A percentile compares a stretch with the other conserved stretches of the same genome.
phyloP scores from a whole-genome alignment of 2,888 invertebrate genomes.

The Galerucella nymphaeae region DNA sequence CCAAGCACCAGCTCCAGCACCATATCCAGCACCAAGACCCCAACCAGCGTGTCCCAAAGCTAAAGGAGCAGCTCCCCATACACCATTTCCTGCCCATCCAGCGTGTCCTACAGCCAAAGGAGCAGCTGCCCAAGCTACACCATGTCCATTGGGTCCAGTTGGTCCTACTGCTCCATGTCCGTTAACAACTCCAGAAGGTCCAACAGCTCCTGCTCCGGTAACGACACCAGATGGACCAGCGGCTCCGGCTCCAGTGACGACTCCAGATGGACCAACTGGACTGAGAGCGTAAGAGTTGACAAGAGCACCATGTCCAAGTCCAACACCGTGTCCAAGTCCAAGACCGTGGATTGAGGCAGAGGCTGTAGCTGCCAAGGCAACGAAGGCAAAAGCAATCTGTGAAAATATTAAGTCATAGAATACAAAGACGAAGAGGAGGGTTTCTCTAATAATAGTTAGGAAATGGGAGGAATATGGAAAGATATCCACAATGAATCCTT shows the following conservation, averaged over 20 bases:
- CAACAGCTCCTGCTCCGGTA: conserved; percentile 40
- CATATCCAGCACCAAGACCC: not conserved
- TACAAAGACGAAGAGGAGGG: not conserved
- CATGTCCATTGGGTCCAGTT: too few relatives aligned
- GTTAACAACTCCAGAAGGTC: conserved; percentile 43
- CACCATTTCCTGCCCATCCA: not conserved
- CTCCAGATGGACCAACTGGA: conserved; percentile 38
- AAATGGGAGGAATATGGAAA: too few relatives aligned
- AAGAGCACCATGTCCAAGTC: conserved; percentile 12
- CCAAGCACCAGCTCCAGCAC: not conserved
- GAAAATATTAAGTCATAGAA: not conserved
- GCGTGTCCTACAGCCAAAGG: conserved; percentile 2
- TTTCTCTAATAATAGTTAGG: too few relatives aligned
- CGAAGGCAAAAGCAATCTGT: conserved; percentile 27
- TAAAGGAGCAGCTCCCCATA: conserved; percentile 25
- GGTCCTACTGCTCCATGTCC: conserved; percentile 43
- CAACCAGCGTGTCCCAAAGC: conserved; percentile 13
- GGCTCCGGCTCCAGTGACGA: conserved; percentile 39
- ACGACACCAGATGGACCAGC: conserved; percentile 41
- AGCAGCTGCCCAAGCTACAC: not conserved
- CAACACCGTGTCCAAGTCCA: conserved; percentile 1
- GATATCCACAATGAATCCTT: too few relatives aligned
- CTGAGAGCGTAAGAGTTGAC: conserved; percentile 35
- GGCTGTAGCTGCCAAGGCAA: conserved; percentile 29
- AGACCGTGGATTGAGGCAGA: conserved; percentile 26